Evolutionary conservation across 1,140 invertebrate genomes (phyloP), one percentile per base, ranked within the genome.

Genomic region (Nixonia krombeini): DNA sequence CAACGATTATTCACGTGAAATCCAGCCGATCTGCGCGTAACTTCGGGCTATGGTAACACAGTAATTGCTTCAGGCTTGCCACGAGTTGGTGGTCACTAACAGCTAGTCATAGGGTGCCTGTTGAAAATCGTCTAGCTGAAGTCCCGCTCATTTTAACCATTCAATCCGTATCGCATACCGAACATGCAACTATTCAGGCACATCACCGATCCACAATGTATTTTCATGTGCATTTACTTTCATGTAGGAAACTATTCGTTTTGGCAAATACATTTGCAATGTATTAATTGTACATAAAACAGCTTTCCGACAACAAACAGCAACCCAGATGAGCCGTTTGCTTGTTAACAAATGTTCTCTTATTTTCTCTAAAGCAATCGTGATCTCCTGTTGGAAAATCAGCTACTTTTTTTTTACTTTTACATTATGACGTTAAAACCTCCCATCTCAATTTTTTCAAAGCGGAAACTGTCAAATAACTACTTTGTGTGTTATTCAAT

Each of bases 61-160:
- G 62, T 66, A 65, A 70, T 65, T 70, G 51, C 57, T 66, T 53
- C 56, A 49, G 56, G 57, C 53, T 66, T 55, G 63, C 46, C 56
- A 25, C 57, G 49, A 52, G 66, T 70, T 66, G 56, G 62, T 52
- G 62, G 57, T 66, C 62, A 70, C 61, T 49, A 50, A 37, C 49
- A 35, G 44, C 55, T 26, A 42, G 55, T 63, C 50, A 46, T 42
- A 58, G 45, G 42, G 51, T 49, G 37, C 46, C 46, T 50, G 55
- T 66, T 66, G 46, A 70, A 66, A 61, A 44, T 52, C 41, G 47
- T 50, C 62, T 66, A 58, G 62, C 42, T 38, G 33, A 28, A 47
- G 16, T 28, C 45, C 28, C 23, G 16, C 4, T 21, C 21, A 6
- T 21, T 21, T 21, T 33, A 42, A 13, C 49, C 57, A 66, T 70